Evolutionary conservation across 2,888 invertebrate genomes (phyloP).

Genomic region (Mellilla xanthometata): DNA sequence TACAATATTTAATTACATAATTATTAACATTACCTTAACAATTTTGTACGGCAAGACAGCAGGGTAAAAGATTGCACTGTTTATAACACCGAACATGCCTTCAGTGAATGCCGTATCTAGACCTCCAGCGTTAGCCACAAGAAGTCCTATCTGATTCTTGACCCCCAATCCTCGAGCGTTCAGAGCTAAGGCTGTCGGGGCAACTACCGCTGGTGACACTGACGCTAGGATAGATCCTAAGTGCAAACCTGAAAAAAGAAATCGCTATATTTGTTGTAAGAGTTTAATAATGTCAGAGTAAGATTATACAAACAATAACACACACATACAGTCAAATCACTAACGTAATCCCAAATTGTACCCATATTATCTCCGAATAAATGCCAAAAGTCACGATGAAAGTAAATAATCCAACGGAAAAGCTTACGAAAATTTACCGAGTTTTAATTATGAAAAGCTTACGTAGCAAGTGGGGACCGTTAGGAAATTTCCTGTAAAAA

Average conservation of each 20-base stretch:
- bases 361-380: background rate
- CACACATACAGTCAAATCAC: no score
- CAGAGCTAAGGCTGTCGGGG: conserved; percentile 92
- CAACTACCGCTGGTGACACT: conserved; percentile 97
- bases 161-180: conserved; percentile 92
- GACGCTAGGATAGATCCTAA: conserved; percentile 94
- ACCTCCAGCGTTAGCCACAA: conserved; percentile 96
- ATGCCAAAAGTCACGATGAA: conserved; percentile 6
- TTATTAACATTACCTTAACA: conserved; percentile 59
- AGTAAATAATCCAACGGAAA: conserved; percentile 10
- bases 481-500: conserved; percentile 20
- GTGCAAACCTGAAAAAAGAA: conserved; percentile 82
- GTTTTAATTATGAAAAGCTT: conserved; percentile 20
- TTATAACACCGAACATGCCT: conserved; percentile 94
- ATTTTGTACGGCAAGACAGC: conserved; percentile 83
- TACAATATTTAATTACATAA: no score
- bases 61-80: conserved; percentile 92
- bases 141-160: conserved; percentile 94
- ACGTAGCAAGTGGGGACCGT: conserved; percentile 9
- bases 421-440: conserved; percentile 13
- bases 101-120: conserved; percentile 98
- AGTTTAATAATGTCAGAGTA: no score
- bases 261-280: no score
- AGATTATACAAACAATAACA: no score
- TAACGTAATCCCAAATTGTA: conserved; percentile 1